Percentiles rank a stretch among this genome's conserved stretches.
Evolutionary conservation across 2,113 vertebrate genomes (phyloP).

Genomic region (Ptychochromis oligacanthus): DNA sequence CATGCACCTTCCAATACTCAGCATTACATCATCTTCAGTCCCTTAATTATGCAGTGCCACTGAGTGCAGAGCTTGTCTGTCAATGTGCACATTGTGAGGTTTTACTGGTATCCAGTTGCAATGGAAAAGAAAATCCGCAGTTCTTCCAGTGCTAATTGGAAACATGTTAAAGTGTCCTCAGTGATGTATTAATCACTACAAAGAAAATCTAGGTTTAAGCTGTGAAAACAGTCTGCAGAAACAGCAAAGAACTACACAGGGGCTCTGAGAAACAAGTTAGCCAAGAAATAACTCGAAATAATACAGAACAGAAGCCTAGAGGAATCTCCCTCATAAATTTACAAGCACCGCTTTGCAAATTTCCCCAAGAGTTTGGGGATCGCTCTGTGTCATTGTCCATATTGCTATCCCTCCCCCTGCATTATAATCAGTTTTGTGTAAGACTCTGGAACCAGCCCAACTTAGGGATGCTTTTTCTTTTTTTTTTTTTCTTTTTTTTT

Average conservation of each 20-base stretch:
- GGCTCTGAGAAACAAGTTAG: background rate
- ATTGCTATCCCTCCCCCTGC: too few relatives aligned
- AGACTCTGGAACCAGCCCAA: background rate
- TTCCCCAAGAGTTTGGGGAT: background rate
- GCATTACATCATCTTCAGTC: constrained; percentile 20
- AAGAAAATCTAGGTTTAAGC: constrained; percentile 42
- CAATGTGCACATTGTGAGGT: background rate
- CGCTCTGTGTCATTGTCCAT: background rate
- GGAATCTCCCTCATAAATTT: background rate
- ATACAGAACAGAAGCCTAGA: constrained; percentile 3
- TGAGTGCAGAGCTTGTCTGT: constrained; percentile 19
- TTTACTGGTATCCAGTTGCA: constrained; percentile 27
- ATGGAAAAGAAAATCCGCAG: constrained; percentile 40
- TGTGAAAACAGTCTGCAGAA: constrained; percentile 50
- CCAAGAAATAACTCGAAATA: constrained; percentile 22
- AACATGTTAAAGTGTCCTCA: constrained; percentile 48
- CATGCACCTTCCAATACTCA: background rate
- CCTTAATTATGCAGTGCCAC: constrained; percentile 22
- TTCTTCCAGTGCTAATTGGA: constrained; percentile 42
- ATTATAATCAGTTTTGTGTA: background rate
- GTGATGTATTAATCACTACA: constrained; percentile 43
- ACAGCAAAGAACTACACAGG: background rate
- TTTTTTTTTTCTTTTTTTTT: too few relatives aligned
- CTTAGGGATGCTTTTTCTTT: background rate
- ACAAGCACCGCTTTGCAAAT: background rate